A percentile compares a stretch with the other conserved stretches of the same genome.
These are phyloP conservation scores for Psilopsiagon aymara DNA, from an alignment of 2,113 vertebrate genomes.

Conservation along the genomic window DNA sequence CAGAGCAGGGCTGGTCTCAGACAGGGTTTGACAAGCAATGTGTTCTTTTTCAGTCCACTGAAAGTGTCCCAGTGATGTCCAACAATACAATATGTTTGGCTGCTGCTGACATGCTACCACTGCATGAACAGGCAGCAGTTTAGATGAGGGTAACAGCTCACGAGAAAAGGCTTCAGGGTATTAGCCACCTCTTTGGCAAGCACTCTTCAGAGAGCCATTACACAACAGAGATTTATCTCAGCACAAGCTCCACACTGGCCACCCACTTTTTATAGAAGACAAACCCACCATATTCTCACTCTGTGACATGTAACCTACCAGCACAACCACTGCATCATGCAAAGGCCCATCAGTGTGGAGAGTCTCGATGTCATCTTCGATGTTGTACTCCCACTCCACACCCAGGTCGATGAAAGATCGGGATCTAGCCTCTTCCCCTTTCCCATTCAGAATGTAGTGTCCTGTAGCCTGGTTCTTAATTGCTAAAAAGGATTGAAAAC, in stretches of 20 bases:
- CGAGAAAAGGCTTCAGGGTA: not conserved
- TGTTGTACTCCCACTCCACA: conserved; percentile 93
- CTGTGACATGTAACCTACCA: conserved; percentile 77
- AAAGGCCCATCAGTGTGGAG: conserved; percentile 93
- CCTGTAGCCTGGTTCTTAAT: conserved; percentile 98
- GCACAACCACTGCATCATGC: conserved; percentile 88
- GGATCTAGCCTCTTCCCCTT: conserved; percentile 88
- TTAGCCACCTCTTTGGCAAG: not conserved
- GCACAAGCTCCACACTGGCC: not conserved
- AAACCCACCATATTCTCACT: not conserved
- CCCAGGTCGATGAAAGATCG: conserved; percentile 93
- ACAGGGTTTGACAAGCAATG: fast-evolving
- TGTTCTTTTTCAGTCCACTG: not conserved
- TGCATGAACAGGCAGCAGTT: not conserved
- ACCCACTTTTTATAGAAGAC: not conserved
- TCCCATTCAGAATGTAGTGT: conserved; percentile 95
- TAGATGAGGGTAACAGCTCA: not conserved
- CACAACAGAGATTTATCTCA: not conserved
- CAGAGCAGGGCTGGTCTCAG: not conserved
- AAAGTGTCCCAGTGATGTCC: not conserved
- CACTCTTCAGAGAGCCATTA: fast-evolving
- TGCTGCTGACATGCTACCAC: fast-evolving
- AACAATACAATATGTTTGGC: fast-evolving
- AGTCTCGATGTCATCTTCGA: conserved; percentile 87
- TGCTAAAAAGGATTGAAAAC: conserved; percentile 76